Base-by-base conservation (phyloP, 2,888 invertebrate genomes). In the Drosophila prolongata region DNA sequence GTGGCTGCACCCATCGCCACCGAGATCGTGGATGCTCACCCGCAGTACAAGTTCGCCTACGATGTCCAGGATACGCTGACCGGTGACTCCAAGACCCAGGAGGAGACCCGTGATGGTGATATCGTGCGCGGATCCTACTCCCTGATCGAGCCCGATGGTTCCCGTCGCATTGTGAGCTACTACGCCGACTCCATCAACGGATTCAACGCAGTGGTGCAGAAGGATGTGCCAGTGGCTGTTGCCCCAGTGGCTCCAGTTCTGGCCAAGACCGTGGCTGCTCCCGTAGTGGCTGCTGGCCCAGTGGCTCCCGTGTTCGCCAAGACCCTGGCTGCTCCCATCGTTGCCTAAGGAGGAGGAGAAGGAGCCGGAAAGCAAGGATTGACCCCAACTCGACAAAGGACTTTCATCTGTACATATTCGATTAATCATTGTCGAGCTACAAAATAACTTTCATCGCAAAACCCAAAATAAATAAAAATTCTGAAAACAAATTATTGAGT, bases 1-100 rank as follows among this genome's bases (percentile, higher is more conserved):
- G 91, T 92, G 52, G 93, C 93, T 14, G 92, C 92, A 40, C 93
- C 93, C 47, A 69, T 91, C 24, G 92, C 92, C 43, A 90, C 91
- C 27, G 91, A 91, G n/a, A 79, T 90, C 37, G 89, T 90, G 56
- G 91, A 92, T 69, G 83, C 90, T 38, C 84, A 90, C 65, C 92
- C 92, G 37, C 90, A 91, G 66, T 92, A 92, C 85, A 87, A 86
- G 60, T 92, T 87, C 69, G 89, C 90, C 27, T 92, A 92, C 56
- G 91, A 91, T 75, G 90, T 92, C 13, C 89, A 92, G 64, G 92
- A 92, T 71, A 73, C 86, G 6, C 50, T 90, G 1, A 91, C 92
- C 46, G 92, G 92, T 14, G 92, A 92, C 66, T 90, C 90, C 3
- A 92, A 92, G 87, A 92, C 87, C 40, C 92, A 92, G 73, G 83